Evolutionary conservation across 2,888 invertebrate species (phyloP).

Genomic region (Aphidius colemani): DNA sequence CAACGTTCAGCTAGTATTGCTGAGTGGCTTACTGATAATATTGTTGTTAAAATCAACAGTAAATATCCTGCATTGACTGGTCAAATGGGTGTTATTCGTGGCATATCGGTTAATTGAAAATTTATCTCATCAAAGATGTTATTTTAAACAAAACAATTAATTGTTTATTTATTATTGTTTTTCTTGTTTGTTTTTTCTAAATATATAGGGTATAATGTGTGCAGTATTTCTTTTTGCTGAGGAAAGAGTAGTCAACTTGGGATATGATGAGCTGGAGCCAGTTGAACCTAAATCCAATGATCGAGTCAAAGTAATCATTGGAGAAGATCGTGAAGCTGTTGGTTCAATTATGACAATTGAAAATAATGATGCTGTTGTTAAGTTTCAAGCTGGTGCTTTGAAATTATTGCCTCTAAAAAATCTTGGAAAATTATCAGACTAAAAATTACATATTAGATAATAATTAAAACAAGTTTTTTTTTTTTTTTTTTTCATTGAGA

Average conservation of each 20-base stretch:
- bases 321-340: slow-evolving; percentile 88
- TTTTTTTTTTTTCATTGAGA: too few relatives aligned
- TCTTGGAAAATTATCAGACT: slow-evolving; percentile 73
- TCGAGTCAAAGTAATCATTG: slow-evolving; percentile 73
- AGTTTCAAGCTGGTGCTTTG: slow-evolving; percentile 69
- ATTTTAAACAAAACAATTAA: too few relatives aligned
- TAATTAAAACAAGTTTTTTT: too few relatives aligned
- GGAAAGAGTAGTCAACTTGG: slow-evolving; percentile 86
- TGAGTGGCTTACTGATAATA: slow-evolving; percentile 94
- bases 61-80: slow-evolving; percentile 81
- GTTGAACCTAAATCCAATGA: slow-evolving; percentile 86
- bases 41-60: slow-evolving; percentile 83
- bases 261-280: slow-evolving; percentile 86
- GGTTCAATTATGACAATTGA: slow-evolving; percentile 90
- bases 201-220: slow-evolving; percentile 76
- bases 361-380: slow-evolving; percentile 89
- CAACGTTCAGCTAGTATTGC: slow-evolving; percentile 80
- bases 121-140: too few relatives aligned
- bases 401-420: slow-evolving; percentile 78
- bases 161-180: neutral
- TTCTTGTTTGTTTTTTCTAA: slow-evolving; percentile 6
- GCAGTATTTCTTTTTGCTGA: slow-evolving; percentile 85
- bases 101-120: slow-evolving; percentile 69
- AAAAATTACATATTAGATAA: too few relatives aligned
- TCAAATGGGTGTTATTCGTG: slow-evolving; percentile 85